Percentiles rank a stretch among this genome's conserved stretches.
phyloP scores from a whole-genome alignment of 2,113 vertebrate species.

The Probosciger aterrimus region DNA sequence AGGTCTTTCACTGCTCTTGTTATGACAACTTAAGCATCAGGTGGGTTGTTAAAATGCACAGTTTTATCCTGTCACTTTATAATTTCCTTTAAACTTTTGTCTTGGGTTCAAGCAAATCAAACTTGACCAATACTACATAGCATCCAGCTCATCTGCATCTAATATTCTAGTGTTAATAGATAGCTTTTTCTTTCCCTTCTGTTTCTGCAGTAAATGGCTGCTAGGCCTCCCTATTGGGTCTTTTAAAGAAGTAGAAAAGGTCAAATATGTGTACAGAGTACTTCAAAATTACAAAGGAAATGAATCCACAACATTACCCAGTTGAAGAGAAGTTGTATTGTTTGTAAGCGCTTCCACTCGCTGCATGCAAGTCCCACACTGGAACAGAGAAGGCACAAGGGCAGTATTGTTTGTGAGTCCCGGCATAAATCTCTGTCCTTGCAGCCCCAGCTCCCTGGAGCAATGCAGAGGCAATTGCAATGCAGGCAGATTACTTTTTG shows the following conservation, averaged over 20 bases:
- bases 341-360: neutral
- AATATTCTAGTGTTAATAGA: neutral
- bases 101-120: neutral
- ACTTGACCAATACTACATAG: neutral
- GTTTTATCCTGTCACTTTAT: neutral
- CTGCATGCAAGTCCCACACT: neutral
- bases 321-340: neutral
- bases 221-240: neutral
- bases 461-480: neutral
- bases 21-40: neutral
- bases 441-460: neutral
- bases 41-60: neutral
- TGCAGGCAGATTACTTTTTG: neutral
- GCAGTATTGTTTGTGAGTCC: neutral
- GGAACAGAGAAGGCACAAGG: neutral
- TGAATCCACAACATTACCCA: neutral
- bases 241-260: neutral
- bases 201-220: neutral
- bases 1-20: neutral
- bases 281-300: neutral
- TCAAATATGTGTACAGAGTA: neutral
- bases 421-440: neutral
- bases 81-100: neutral
- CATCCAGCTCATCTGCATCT: neutral
- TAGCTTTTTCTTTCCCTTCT: neutral